Evolutionary conservation across 2,797 vertebrate species (phyloP).

Genomic region (Antrozous pallidus): DNA sequence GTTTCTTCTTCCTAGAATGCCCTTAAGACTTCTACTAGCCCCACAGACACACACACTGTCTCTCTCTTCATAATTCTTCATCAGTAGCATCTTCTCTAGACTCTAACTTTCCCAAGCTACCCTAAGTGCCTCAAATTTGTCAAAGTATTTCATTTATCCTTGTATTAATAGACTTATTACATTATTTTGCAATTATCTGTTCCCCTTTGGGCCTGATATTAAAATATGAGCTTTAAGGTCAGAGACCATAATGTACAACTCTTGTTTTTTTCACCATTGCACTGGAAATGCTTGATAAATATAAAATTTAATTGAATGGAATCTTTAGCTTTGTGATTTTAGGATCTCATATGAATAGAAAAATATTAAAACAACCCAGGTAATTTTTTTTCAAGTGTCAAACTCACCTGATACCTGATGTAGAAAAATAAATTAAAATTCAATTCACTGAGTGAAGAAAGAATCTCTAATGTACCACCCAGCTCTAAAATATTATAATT

Average conservation of each 20-base stretch:
- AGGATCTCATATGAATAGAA: background rate
- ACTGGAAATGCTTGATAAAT: background rate
- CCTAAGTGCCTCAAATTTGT: background rate
- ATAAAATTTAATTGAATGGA: background rate
- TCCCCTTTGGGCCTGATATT: background rate
- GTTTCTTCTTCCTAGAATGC: background rate
- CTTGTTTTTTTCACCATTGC: background rate
- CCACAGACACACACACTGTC: background rate
- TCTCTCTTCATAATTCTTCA: background rate
- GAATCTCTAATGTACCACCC: background rate
- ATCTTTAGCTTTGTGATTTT: background rate
- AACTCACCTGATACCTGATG: background rate
- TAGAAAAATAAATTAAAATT: background rate
- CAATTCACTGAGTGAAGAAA: background rate
- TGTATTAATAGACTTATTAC: background rate
- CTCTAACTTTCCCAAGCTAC: background rate
- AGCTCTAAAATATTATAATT: background rate
- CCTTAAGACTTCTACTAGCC: background rate
- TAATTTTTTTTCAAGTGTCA: constrained; percentile 23
- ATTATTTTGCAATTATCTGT: background rate
- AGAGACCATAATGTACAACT: background rate
- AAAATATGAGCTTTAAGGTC: background rate
- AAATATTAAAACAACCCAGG: background rate
- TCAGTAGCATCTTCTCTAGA: background rate
- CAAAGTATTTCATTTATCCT: background rate